Evolutionary conservation across 37 sponge, comb jelly and placozoan species (phyloP), one percentile per base, ranked within the genome.

Genomic region (Agelas oroides): DNA sequence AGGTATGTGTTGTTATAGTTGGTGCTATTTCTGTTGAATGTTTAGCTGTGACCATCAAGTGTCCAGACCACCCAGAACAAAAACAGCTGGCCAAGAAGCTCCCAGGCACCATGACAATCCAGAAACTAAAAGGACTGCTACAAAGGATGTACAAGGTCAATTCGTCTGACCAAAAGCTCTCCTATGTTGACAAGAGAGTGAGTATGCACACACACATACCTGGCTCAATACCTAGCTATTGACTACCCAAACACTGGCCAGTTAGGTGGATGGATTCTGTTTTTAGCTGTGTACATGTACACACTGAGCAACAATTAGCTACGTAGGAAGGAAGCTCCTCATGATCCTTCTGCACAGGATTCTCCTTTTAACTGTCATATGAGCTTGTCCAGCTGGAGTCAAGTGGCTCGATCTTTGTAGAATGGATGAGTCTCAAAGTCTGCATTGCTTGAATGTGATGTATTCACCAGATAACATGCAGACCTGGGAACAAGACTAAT

Each of bases 51-150:
- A 92, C 77, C 12, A 40, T 97, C 24, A 52, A 40, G 21, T 92
- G 78, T 69, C 96, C 96, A 14, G 90, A 84, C 41, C 67, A 65
- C 20, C 62, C 93, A 0, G 74, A 76, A 5, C 19, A 38, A 33
- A 85, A 70, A 46, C 37, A 78, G 60, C 58, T 92, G 54, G 55
- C 32, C 19, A 97, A 95, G 91, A 95, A 95, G 78, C 82, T 97
- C 16, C 97, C 97, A 18, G 64, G 68, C 24, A 59, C 91, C 27
- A 89, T 95, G 91, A 92, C 97, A 35, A 77, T 97, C 34, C 93
- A 90, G 84, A 97, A 97, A 53, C 82, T 97, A 19, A 97, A 95
- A 60, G 93, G 87, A 32, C 58, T 97, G 21, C 81, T 97, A 19
- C 93, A 87, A 27, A 79, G 96, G 14, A 40, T 92, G 53, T 92